phyloP scores from a whole-genome alignment of 92 coral and sea anemone genomes.

The Palythoa heliodiscus region DNA sequence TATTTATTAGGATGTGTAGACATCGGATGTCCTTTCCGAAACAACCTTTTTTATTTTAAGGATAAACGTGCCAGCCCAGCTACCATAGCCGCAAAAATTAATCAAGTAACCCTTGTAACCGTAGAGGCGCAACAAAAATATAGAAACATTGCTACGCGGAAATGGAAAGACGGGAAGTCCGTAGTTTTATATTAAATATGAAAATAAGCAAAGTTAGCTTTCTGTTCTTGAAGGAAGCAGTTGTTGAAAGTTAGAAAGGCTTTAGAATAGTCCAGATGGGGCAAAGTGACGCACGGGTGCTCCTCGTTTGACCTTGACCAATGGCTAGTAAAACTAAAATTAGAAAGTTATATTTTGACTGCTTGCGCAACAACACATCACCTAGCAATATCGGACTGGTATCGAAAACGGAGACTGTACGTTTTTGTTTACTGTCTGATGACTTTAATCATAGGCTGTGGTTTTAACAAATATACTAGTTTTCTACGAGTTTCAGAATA shows the following conservation, averaged over 20 bases:
- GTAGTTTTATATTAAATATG: background rate
- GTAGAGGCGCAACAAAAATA: background rate
- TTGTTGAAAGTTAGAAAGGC: background rate
- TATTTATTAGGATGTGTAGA: background rate
- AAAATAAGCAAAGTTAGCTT: background rate
- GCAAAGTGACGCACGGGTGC: constrained; percentile 16
- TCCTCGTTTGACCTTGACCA: constrained; percentile 13
- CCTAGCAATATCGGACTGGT: constrained; percentile 2
- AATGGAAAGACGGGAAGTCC: background rate
- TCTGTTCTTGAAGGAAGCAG: background rate
- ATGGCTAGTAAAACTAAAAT: background rate
- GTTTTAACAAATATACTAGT: background rate
- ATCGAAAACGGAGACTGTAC: background rate
- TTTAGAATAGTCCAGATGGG: background rate
- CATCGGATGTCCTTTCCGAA: constrained; percentile 35
- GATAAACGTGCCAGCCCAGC: background rate
- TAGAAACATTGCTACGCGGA: background rate
- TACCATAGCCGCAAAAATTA: background rate
- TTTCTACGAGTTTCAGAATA: background rate
- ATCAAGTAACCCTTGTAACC: background rate
- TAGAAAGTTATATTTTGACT: constrained; percentile 25
- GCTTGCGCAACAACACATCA: background rate
- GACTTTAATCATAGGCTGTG: background rate
- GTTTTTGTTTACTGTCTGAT: background rate
- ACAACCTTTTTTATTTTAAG: background rate